Evolutionary conservation across 1,140 invertebrate species (phyloP).

Genomic region (Acromyrmex heyeri): DNA sequence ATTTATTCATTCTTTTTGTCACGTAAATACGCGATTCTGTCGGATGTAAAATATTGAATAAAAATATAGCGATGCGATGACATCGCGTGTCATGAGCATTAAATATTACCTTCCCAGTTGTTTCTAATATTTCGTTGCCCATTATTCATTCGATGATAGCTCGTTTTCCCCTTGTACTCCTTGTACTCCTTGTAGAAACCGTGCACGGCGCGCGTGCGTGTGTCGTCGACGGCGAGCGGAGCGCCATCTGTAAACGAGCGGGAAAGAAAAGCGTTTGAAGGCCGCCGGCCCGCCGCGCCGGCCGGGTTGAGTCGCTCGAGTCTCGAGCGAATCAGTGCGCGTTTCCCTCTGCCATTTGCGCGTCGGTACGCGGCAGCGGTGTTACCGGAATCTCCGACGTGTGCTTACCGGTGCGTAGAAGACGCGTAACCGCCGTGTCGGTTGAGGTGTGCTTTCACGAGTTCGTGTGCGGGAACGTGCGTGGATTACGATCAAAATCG

Average conservation of each 20-base stretch:
- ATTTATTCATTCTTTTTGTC: not conserved
- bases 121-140: not conserved
- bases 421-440: slow-evolving; percentile 59
- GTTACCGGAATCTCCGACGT: slow-evolving; percentile 77
- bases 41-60: no score
- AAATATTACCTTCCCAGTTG: not conserved
- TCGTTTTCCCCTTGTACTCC: not conserved
- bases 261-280: slow-evolving; percentile 85
- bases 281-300: slow-evolving; percentile 84
- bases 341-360: slow-evolving; percentile 85
- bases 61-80: not conserved
- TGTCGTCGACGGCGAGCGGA: not conserved
- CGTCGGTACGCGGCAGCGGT: slow-evolving; percentile 82
- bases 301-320: slow-evolving; percentile 79
- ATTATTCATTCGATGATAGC: not conserved
- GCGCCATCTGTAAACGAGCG: slow-evolving; percentile 85
- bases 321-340: slow-evolving; percentile 81
- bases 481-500: slow-evolving; percentile 64
- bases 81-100: not conserved
- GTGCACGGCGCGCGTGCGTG: slow-evolving; percentile 22
- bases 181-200: not conserved
- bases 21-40: not conserved
- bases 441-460: slow-evolving; percentile 43
- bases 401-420: slow-evolving; percentile 76
- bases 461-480: slow-evolving; percentile 47